A percentile compares a stretch with the other conserved stretches of the same genome.
Evolutionary conservation across 2,888 invertebrate genomes (phyloP).

Genomic region (Watsonalla binaria): DNA sequence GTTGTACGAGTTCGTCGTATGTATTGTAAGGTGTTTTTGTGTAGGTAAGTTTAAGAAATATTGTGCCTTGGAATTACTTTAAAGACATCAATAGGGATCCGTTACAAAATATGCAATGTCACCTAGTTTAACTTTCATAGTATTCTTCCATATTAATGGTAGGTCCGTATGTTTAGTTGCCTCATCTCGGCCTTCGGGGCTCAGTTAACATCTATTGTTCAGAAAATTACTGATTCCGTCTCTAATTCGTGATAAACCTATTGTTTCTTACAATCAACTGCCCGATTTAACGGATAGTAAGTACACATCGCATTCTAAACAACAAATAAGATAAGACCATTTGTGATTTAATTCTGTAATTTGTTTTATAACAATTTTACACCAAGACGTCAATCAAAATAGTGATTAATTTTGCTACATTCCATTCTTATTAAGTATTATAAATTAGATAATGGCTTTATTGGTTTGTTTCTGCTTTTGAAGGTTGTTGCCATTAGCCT

Average conservation of each 20-base stretch:
- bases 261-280: conserved; percentile 56
- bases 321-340: too few relatives aligned
- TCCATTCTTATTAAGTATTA: too few relatives aligned
- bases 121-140: conserved; percentile 25
- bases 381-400: too few relatives aligned
- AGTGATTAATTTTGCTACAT: too few relatives aligned
- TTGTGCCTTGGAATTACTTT: neutral
- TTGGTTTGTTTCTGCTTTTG: too few relatives aligned
- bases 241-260: conserved; percentile 61
- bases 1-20: too few relatives aligned
- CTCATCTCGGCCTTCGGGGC: conserved; percentile 61
- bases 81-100: neutral
- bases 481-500: too few relatives aligned
- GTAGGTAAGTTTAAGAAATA: neutral
- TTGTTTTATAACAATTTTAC: too few relatives aligned
- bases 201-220: conserved; percentile 70
- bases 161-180: conserved; percentile 43
- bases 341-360: too few relatives aligned
- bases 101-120: neutral
- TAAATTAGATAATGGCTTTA: too few relatives aligned
- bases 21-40: too few relatives aligned
- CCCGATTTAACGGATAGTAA: conserved; percentile 63
- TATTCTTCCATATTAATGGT: conserved; percentile 29
- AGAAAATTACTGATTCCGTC: conserved; percentile 65
- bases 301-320: conserved; percentile 34